phyloP scores from a whole-genome alignment of 2,797 vertebrate genomes.

The Liasis olivaceus region DNA sequence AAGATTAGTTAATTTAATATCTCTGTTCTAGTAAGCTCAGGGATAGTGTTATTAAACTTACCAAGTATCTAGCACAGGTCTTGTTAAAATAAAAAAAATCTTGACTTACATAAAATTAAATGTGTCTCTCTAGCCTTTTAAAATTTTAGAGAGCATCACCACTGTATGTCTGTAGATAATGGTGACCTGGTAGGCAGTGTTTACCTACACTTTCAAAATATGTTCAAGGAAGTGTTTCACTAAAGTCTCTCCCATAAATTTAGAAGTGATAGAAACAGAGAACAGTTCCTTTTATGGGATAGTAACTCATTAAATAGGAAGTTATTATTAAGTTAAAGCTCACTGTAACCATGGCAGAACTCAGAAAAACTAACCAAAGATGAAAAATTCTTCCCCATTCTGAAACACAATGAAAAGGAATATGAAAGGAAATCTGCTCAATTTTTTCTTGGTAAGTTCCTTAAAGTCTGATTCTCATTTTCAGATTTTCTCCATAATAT shows the following conservation, averaged over 20 bases:
- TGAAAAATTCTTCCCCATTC: background rate
- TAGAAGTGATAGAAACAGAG: background rate
- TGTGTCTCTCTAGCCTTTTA: background rate
- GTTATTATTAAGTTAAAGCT: no score
- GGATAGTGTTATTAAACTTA: background rate
- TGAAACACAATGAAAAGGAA: background rate
- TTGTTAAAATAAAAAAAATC: background rate
- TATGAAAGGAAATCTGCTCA: background rate
- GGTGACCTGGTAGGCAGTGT: background rate
- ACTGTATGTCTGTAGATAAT: background rate
- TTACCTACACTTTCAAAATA: background rate
- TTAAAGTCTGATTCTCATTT: conserved; percentile 16
- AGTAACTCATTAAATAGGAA: background rate
- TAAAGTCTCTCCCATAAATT: background rate
- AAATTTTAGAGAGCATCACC: background rate
- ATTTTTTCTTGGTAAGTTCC: background rate
- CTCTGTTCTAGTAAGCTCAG: background rate
- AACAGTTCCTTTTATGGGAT: background rate
- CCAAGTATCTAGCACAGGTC: background rate
- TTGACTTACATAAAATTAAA: background rate
- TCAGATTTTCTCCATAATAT: conserved; percentile 27
- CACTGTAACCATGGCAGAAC: background rate
- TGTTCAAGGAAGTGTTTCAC: background rate
- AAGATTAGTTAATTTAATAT: background rate
- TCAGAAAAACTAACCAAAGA: background rate